Evolutionary conservation across 2,113 vertebrate species (phyloP).

Genomic region (Pelodiscus sinensis): DNA sequence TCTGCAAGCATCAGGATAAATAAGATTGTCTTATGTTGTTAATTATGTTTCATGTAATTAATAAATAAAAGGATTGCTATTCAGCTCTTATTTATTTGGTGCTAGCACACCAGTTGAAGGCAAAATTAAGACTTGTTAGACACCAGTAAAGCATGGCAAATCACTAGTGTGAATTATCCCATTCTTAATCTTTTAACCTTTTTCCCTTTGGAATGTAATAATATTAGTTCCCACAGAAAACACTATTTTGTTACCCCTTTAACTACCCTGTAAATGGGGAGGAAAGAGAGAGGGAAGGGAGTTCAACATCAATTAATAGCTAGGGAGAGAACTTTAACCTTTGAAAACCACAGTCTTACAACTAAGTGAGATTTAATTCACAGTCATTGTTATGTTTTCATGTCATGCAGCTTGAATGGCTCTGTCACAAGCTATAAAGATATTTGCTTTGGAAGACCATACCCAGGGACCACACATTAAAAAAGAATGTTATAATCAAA

Average conservation of each 20-base stretch:
- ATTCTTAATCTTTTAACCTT: slow-evolving; percentile 35
- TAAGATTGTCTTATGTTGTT: too few species aligned
- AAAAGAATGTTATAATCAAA: background rate
- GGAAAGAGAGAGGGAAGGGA: background rate
- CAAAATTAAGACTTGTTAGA: slow-evolving; percentile 28
- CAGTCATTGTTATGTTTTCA: background rate
- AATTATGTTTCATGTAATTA: slow-evolving; percentile 26
- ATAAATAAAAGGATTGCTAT: slow-evolving; percentile 8
- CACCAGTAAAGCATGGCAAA: slow-evolving; percentile 36
- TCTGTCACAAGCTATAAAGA: background rate
- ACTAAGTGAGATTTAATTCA: background rate
- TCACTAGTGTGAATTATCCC: background rate
- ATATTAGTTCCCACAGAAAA: slow-evolving; percentile 21
- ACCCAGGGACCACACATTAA: background rate
- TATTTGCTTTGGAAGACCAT: background rate
- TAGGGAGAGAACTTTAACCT: background rate
- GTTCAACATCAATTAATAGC: background rate
- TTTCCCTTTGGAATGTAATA: slow-evolving; percentile 42
- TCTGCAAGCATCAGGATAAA: background rate
- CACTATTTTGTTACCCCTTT: rapidly evolving
- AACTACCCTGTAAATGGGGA: background rate
- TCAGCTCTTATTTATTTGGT: slow-evolving; percentile 29
- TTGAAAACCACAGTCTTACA: background rate
- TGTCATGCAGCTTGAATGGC: background rate
- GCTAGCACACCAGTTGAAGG: slow-evolving; percentile 17